Evolutionary conservation across 2,113 vertebrate genomes (phyloP).

Genomic region (Neolamprologus devosi): DNA sequence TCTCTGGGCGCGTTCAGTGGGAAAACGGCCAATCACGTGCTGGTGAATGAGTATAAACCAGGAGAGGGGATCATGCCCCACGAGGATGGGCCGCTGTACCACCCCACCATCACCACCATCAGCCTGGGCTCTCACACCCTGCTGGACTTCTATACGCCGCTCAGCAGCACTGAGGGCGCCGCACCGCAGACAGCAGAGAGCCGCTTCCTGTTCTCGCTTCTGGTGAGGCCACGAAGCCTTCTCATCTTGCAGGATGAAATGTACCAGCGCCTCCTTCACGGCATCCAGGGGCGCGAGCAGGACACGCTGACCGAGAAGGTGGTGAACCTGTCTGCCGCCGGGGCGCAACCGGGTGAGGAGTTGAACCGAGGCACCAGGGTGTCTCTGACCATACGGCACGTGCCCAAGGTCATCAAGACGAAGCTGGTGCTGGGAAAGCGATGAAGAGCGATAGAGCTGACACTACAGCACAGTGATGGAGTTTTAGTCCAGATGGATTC

Average conservation of each 20-base stretch:
- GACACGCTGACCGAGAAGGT: slow-evolving; percentile 70
- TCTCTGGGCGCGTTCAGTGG: slow-evolving; percentile 75
- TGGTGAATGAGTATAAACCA: slow-evolving; percentile 84
- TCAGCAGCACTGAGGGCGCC: slow-evolving; percentile 34
- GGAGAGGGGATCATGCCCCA: slow-evolving; percentile 93
- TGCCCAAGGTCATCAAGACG: slow-evolving; percentile 79
- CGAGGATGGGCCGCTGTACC: slow-evolving; percentile 84
- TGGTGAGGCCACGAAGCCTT: slow-evolving; percentile 78
- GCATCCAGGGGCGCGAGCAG: slow-evolving; percentile 54
- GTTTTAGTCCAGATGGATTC: neutral
- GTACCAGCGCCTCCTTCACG: slow-evolving; percentile 79
- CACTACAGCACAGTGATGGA: neutral
- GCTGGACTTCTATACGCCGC: slow-evolving; percentile 80
- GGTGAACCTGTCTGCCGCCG: slow-evolving; percentile 61
- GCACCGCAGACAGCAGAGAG: slow-evolving; percentile 64
- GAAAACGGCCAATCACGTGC: slow-evolving; percentile 80
- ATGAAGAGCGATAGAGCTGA: slow-evolving; percentile 11
- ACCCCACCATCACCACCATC: slow-evolving; percentile 85
- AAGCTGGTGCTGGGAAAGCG: slow-evolving; percentile 70
- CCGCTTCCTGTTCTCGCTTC: slow-evolving; percentile 72
- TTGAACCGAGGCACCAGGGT: slow-evolving; percentile 74
- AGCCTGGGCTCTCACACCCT: slow-evolving; percentile 84
- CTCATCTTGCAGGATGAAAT: slow-evolving; percentile 77
- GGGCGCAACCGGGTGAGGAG: slow-evolving; percentile 37
- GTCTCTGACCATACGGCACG: slow-evolving; percentile 82